Percentiles rank a stretch among this genome's conserved stretches.
Conservation (phyloP, 2,888 invertebrate genomes). For the Dicyrtomina minuta region DNA sequence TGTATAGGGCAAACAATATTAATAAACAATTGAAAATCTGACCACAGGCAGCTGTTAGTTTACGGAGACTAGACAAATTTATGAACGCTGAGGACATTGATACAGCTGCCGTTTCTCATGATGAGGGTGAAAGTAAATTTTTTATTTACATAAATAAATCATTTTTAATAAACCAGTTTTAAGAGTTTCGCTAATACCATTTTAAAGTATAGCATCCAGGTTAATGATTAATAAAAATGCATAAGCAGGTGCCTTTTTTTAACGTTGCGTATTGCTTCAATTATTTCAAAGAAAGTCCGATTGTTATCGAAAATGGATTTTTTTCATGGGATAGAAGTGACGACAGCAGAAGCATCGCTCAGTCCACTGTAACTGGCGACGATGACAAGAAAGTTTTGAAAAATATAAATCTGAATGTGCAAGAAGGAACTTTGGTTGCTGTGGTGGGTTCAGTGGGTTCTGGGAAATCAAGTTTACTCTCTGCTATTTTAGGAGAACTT, state of each 20-base stretch:
- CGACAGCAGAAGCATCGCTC: not conserved
- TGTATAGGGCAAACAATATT: too few species aligned
- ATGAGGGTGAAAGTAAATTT: slow-evolving; percentile 53
- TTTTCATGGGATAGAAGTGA: slow-evolving; percentile 7
- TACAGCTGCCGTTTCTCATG: slow-evolving; percentile 55
- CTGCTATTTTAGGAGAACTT: too few species aligned
- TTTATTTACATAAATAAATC: too few species aligned
- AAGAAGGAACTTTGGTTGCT: slow-evolving; percentile 61
- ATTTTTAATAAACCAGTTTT: too few species aligned
- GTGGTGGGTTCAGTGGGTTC: slow-evolving; percentile 62
- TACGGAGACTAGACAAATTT: slow-evolving; percentile 60
- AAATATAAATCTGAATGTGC: slow-evolving; percentile 56
- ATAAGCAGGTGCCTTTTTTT: too few species aligned
- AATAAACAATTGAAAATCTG: too few species aligned
- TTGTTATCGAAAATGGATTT: slow-evolving; percentile 60
- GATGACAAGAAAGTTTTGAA: slow-evolving; percentile 51
- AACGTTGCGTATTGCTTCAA: too few species aligned
- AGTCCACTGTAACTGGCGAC: too few species aligned
- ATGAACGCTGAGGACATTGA: slow-evolving; percentile 60
- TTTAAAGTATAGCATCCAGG: too few species aligned
- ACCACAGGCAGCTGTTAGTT: slow-evolving; percentile 60
- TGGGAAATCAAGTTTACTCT: too few species aligned
- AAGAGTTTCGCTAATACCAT: too few species aligned
- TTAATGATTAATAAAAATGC: too few species aligned
- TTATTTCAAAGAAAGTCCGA: slow-evolving; percentile 56